A percentile compares a stretch with the other conserved stretches of the same genome.
phyloP scores from a whole-genome alignment of 2,888 invertebrate species.

The Lamellibrachia satsuma region DNA sequence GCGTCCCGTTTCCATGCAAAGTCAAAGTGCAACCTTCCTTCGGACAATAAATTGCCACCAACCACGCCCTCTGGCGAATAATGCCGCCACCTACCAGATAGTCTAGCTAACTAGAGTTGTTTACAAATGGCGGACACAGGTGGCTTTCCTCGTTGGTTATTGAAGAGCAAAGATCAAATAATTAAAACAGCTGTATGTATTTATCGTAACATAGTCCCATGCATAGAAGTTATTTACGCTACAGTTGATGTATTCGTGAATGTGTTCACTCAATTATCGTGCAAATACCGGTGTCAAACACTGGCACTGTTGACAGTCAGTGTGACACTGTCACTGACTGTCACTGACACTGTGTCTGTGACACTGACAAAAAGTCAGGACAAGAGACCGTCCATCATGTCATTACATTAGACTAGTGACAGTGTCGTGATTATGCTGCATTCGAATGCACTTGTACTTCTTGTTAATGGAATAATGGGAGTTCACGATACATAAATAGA shows the following conservation, averaged over 20 bases:
- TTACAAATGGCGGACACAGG: slow-evolving; percentile 51
- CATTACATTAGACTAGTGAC: no score
- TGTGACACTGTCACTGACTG: neutral
- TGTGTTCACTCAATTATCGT: neutral
- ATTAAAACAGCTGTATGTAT: slow-evolving; percentile 50
- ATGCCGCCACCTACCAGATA: neutral
- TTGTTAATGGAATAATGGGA: no score
- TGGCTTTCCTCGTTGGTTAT: slow-evolving; percentile 57
- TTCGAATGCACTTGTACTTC: no score
- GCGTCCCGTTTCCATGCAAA: slow-evolving; percentile 17
- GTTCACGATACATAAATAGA: no score
- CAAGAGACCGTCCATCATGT: no score
- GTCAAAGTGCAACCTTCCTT: neutral
- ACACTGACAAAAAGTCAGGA: neutral
- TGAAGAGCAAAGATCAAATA: slow-evolving; percentile 55
- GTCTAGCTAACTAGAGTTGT: slow-evolving; percentile 41
- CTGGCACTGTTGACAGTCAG: neutral
- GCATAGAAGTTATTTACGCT: neutral
- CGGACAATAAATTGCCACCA: neutral
- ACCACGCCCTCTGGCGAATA: neutral
- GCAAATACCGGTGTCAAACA: neutral
- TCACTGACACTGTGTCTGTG: neutral
- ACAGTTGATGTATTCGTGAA: neutral
- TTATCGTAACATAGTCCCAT: neutral
- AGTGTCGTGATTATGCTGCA: no score